Percentiles rank a stretch among this genome's conserved stretches.
Evolutionary conservation across 92 coral and sea anemone species (phyloP).

Genomic region (Actinernus sp.): DNA sequence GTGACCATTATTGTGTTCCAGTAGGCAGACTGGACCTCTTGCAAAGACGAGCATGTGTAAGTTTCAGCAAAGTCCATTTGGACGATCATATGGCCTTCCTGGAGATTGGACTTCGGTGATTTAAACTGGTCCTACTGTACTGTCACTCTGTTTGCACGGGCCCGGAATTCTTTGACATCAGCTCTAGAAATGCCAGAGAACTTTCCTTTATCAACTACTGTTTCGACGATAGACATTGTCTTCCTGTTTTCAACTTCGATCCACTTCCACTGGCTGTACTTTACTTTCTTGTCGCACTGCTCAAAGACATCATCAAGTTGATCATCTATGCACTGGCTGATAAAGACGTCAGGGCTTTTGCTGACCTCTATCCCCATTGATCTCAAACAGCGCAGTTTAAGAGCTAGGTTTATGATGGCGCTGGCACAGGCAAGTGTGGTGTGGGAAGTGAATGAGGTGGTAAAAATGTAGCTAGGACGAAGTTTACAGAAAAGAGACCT

Average conservation of each 20-base stretch:
- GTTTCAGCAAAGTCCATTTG: conserved; percentile 25
- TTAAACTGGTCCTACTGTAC: conserved; percentile 49
- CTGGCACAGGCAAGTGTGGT: conserved; percentile 41
- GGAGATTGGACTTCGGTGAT: conserved; percentile 16
- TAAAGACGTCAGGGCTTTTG: conserved; percentile 39
- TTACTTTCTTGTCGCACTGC: background rate
- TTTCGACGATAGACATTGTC: conserved; percentile 30
- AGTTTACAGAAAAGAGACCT: conserved; percentile 22
- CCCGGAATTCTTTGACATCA: conserved; percentile 26
- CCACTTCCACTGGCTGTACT: conserved; percentile 42
- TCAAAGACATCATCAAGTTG: background rate
- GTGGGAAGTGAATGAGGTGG: conserved; percentile 40
- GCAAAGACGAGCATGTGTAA: conserved; percentile 26
- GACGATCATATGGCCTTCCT: conserved; percentile 22
- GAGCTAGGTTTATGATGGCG: conserved; percentile 49
- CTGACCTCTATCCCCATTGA: background rate
- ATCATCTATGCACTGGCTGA: conserved; percentile 4
- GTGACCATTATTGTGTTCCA: conserved; percentile 60
- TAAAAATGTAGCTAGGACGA: conserved; percentile 28
- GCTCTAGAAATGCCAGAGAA: too few species aligned
- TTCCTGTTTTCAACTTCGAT: conserved; percentile 58
- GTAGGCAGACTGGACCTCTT: conserved; percentile 58
- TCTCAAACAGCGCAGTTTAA: conserved; percentile 35
- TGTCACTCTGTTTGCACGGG: conserved; percentile 34
- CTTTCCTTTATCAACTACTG: conserved; percentile 18